Percentiles rank a stretch among this genome's conserved stretches.
These are phyloP conservation scores for Gracilinanus agilis DNA, from an alignment of 2,113 vertebrate genomes.

Conservation along the genomic window DNA sequence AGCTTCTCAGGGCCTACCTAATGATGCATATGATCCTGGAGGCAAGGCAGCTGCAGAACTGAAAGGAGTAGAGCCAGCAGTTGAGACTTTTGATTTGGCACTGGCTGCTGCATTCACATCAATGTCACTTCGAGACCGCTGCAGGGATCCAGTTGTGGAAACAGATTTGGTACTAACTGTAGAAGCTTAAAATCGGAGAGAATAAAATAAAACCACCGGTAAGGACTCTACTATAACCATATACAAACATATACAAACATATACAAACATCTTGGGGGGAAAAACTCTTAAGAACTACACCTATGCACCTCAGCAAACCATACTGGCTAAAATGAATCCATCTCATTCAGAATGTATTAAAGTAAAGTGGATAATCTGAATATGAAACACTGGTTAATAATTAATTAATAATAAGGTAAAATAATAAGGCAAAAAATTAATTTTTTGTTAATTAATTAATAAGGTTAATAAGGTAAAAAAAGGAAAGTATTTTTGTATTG, in stretches of 20 bases:
- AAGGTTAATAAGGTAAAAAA: too few species aligned
- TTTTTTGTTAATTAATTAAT: too few species aligned
- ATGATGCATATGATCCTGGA: slow-evolving; percentile 97
- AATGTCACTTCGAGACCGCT: slow-evolving; percentile 97
- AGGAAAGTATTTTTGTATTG: neutral
- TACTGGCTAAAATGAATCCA: neutral
- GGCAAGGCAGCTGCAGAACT: slow-evolving; percentile 94
- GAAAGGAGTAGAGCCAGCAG: slow-evolving; percentile 90
- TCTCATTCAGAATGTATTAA: neutral
- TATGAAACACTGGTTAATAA: neutral
- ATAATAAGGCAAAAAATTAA: too few species aligned
- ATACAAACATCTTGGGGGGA: neutral
- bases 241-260: neutral
- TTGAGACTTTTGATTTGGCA: slow-evolving; percentile 94
- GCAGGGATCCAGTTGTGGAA: slow-evolving; percentile 92
- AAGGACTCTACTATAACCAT: neutral
- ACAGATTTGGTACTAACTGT: slow-evolving; percentile 90
- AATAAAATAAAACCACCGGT: neutral
- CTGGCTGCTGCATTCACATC: slow-evolving; percentile 98
- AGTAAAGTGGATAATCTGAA: neutral
- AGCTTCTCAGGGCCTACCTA: slow-evolving; percentile 89
- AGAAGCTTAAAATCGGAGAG: slow-evolving; percentile 87
- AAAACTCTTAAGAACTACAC: neutral
- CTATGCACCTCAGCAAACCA: neutral
- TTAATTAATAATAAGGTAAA: too few species aligned